These are phyloP conservation scores for Thysanoteuthis rhombus DNA, from an alignment of 2,888 invertebrate species.

Conservation along the genomic window DNA sequence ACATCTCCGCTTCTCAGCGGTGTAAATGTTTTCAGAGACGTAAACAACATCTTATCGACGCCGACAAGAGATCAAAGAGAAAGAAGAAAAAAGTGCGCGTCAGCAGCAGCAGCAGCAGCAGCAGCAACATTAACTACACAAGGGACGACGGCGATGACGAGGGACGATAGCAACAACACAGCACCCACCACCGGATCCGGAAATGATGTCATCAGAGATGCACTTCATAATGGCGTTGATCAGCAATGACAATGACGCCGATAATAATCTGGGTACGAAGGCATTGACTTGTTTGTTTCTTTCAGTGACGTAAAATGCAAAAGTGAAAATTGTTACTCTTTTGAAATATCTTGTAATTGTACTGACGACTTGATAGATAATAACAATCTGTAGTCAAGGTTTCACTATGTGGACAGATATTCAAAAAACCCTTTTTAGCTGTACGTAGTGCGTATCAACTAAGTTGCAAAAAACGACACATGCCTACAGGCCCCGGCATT, in stretches of 20 bases:
- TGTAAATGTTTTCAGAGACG: background rate
- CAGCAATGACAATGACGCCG: background rate
- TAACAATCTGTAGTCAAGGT: too few species aligned
- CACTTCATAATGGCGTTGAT: background rate
- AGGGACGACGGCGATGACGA: too few species aligned
- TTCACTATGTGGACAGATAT: too few species aligned
- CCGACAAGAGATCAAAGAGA: background rate
- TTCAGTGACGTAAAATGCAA: background rate
- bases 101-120: background rate
- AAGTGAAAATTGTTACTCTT: background rate
- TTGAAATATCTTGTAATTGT: background rate
- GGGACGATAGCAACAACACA: background rate
- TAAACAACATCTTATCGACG: constrained; percentile 12
- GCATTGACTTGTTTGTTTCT: background rate
- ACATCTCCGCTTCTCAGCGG: background rate
- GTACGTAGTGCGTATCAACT: too few species aligned
- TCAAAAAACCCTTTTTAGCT: too few species aligned
- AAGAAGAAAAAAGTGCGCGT: background rate
- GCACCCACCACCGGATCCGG: background rate
- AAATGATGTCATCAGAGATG: background rate
- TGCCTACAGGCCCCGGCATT: too few species aligned
- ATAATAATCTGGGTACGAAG: background rate
- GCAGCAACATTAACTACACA: background rate
- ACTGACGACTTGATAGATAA: background rate
- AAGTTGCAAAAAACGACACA: too few species aligned